Percentiles rank a stretch among this genome's conserved stretches.
Conservation (phyloP, 2,113 vertebrate genomes). For the Vireo altiloquus region DNA sequence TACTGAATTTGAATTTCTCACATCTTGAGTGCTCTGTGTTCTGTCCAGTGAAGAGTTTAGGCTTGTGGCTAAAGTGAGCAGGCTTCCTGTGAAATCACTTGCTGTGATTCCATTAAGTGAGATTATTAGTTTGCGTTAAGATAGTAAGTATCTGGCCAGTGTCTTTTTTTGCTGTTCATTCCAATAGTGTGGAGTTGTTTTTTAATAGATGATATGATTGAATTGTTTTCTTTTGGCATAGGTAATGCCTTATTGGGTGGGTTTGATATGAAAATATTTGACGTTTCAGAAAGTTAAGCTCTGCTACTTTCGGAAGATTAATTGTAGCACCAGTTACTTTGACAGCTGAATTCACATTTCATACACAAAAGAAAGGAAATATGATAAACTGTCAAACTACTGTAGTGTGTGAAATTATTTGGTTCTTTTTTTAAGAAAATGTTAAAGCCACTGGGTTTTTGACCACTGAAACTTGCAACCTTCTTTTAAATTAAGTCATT, state of each 20-base stretch:
- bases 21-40: background rate
- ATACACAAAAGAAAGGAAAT: background rate
- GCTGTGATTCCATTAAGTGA: background rate
- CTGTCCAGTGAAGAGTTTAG: background rate
- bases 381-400: background rate
- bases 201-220: background rate
- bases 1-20: background rate
- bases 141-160: fast-evolving
- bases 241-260: background rate
- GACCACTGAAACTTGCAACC: background rate
- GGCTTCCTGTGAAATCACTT: background rate
- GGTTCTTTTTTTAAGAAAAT: background rate
- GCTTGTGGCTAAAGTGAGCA: background rate
- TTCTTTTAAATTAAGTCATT: background rate
- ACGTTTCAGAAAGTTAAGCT: background rate
- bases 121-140: background rate
- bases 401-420: background rate
- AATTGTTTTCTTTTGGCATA: background rate
- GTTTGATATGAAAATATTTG: background rate
- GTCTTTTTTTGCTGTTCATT: background rate
- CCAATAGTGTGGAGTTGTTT: background rate
- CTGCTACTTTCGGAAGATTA: slow-evolving; percentile 11
- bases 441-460: background rate
- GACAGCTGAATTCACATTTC: slow-evolving; percentile 21
- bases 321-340: background rate